Conservation (phyloP, 2,888 invertebrate species). For the Lucinisca nassula region DNA sequence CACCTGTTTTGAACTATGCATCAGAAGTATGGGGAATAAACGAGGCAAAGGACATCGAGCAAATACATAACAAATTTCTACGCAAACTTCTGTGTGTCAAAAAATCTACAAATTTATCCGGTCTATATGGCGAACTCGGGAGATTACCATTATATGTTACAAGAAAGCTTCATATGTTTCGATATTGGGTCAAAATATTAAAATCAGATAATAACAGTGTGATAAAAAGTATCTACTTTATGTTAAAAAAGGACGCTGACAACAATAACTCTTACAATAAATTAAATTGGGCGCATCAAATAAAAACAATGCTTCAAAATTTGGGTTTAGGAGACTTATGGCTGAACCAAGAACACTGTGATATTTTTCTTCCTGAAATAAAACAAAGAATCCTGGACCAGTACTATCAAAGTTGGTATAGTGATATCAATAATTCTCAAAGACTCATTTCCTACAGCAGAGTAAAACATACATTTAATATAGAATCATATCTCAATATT, state of each 20-base stretch:
- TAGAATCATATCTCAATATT: neutral
- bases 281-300: neutral
- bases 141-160: neutral
- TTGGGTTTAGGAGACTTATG: neutral
- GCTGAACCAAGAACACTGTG: neutral
- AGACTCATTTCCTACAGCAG: neutral
- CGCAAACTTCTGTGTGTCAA: constrained; percentile 3
- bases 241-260: neutral
- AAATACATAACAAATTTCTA: constrained; percentile 17
- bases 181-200: constrained; percentile 7
- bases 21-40: constrained; percentile 17
- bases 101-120: neutral
- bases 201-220: neutral
- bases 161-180: neutral
- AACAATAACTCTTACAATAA: neutral
- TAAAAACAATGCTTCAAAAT: neutral
- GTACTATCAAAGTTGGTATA: constrained; percentile 14
- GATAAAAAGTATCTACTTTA: neutral
- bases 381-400: neutral
- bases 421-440: neutral
- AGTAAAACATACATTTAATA: neutral
- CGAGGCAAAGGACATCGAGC: neutral
- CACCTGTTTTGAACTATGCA: neutral
- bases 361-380: neutral
- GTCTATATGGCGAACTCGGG: constrained; percentile 9